phyloP scores from a whole-genome alignment of 2,888 invertebrate genomes.

The Ophion slaviceki region DNA sequence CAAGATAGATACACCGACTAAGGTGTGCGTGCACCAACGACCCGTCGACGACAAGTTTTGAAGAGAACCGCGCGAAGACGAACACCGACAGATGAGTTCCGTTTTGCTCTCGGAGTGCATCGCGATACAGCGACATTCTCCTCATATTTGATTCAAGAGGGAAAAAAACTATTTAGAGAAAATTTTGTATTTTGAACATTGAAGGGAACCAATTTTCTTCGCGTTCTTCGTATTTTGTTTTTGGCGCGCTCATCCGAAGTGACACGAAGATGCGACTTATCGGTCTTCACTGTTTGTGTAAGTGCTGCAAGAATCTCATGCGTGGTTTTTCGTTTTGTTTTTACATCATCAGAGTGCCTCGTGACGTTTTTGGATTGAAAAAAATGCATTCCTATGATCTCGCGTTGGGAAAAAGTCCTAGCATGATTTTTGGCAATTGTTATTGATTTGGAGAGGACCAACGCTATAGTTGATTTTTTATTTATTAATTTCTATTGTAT shows the following conservation, averaged over 20 bases:
- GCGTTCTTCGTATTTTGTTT: slow-evolving; percentile 1
- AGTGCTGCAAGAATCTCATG: slow-evolving; percentile 40
- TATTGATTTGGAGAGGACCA: not conserved
- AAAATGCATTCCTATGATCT: not conserved
- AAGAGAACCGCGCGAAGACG: slow-evolving; percentile 57
- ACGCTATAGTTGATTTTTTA: too few relatives aligned
- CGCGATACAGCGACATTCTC: slow-evolving; percentile 23
- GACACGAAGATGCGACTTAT: slow-evolving; percentile 43
- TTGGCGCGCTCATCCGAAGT: slow-evolving; percentile 9
- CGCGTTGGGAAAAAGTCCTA: not conserved
- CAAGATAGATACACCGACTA: slow-evolving; percentile 41
- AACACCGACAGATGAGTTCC: slow-evolving; percentile 57
- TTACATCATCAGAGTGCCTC: not conserved
- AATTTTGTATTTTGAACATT: not conserved
- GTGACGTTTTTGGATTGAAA: not conserved
- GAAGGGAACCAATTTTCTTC: not conserved
- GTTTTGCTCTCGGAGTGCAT: slow-evolving; percentile 52
- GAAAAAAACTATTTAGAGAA: not conserved
- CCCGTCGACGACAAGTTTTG: slow-evolving; percentile 40
- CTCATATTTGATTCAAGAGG: not conserved
- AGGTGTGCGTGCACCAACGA: slow-evolving; percentile 15
- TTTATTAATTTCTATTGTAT: too few relatives aligned
- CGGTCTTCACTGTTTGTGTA: slow-evolving; percentile 60
- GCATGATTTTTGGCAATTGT: not conserved
- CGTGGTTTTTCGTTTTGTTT: not conserved